Base-by-base conservation (phyloP, 2,797 vertebrate genomes). In the Diceros bicornis region DNA sequence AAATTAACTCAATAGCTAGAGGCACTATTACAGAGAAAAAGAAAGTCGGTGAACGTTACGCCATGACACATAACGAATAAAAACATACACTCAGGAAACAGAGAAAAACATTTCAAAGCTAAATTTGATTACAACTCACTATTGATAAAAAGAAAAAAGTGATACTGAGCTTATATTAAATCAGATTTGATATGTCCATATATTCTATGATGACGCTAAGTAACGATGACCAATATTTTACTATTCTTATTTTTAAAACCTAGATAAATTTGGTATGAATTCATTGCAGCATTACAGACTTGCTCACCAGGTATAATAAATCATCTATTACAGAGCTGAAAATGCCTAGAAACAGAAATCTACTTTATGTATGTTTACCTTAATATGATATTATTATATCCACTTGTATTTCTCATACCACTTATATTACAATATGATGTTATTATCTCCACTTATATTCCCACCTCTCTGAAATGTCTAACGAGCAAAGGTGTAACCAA, bases 191-290 rank as follows among this genome's bases (percentile, higher is more conserved):
- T 61, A 55, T n/a, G 13, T 61, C n/a, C 23, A 25, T 57, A 74
- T 25, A 20, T 34, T 66, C 11, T 37, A 8, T 34, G 32, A 59
- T 27, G 37, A 77, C 17, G 37, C 75, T 29, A 47, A 41, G n/a
- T 44, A 64, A 52, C 25, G 55, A 32, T 44, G 17, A 47, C 14
- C 69, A 50, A 84, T 69, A 29, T 11, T n/a, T 74, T 68, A 41
- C 21, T 77, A 17, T 61, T 92, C 79, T 89, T 25, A 77, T 61
- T 81, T 74, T 96, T 82, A 27, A 79, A 95, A 90, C 14, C 25
- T 77, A 37, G n/a, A 72, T 37, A 52, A 93, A 77, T 57, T n/a
- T 81, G n/a, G 14, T 34, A 37, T 47, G 12, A 86, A 47, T 66
- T 92, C 37, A 71, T 64, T 64, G 55, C 25, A 50, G 52, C 34